Conservation (phyloP, 2,888 invertebrate genomes). For the Pyralis farinalis region DNA sequence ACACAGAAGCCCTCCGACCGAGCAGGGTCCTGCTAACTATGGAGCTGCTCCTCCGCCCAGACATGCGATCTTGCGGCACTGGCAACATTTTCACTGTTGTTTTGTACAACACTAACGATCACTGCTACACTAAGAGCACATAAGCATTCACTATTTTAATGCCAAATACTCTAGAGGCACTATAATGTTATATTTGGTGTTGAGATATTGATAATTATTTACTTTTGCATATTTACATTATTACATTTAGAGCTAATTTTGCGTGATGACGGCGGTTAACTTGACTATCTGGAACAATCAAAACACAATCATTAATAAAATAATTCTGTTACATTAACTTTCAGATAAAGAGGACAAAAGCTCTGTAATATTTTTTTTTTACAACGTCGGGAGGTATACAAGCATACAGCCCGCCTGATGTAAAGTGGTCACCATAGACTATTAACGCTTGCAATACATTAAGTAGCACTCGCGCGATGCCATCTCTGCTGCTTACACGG, state of each 20-base stretch:
- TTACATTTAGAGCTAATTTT: neutral
- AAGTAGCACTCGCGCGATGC: too few species aligned
- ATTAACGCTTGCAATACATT: too few species aligned
- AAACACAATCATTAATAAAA: neutral
- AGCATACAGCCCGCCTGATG: too few species aligned
- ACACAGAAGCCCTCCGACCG: constrained; percentile 84
- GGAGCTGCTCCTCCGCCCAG: constrained; percentile 84
- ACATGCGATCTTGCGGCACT: constrained; percentile 78
- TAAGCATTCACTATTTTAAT: neutral
- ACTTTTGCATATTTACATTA: constrained; percentile 2
- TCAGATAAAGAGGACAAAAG: too few species aligned
- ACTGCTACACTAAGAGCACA: neutral
- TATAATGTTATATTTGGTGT: constrained; percentile 6
- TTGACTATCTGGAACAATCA: constrained; percentile 16
- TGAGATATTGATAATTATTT: neutral
- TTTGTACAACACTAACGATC: neutral
- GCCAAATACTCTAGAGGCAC: neutral
- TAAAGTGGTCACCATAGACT: too few species aligned
- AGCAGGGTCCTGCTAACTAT: constrained; percentile 84
- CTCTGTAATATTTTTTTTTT: too few species aligned
- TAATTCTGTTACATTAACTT: too few species aligned
- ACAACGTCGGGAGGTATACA: too few species aligned
- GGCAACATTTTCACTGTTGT: constrained; percentile 60
- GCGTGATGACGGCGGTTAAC: constrained; percentile 4
- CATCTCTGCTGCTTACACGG: too few species aligned